phyloP scores from a whole-genome alignment of 1,140 invertebrate genomes.

The Ptiloglossa arizonensis region DNA sequence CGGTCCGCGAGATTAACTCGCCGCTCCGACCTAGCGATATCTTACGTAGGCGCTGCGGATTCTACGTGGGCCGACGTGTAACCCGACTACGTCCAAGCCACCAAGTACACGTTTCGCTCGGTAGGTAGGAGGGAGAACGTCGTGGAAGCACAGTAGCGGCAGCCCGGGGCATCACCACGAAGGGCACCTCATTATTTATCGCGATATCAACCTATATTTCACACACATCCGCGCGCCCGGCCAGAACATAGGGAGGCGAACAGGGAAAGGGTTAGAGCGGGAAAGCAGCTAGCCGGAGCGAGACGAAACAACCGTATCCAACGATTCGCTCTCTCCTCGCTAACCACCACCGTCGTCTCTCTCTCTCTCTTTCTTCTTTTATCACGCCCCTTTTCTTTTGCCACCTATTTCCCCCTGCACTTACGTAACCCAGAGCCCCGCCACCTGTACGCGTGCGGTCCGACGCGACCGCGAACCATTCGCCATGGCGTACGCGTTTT shows the following conservation, averaged over 20 bases:
- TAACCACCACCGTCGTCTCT: constrained; percentile 23
- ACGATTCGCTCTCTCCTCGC: too few species aligned
- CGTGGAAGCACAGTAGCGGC: constrained; percentile 75
- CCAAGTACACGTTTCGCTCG: constrained; percentile 60
- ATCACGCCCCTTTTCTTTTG: constrained; percentile 9
- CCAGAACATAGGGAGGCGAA: constrained; percentile 7
- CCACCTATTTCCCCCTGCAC: constrained; percentile 12
- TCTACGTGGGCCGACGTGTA: constrained; percentile 51
- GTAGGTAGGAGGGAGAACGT: constrained; percentile 51
- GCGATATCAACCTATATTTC: constrained; percentile 81
- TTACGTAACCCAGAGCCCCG: constrained; percentile 30
- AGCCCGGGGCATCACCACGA: constrained; percentile 77
- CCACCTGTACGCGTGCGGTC: constrained; percentile 40
- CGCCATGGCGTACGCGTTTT: neutral
- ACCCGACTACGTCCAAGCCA: constrained; percentile 44
- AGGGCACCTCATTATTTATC: constrained; percentile 80
- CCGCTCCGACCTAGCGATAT: constrained; percentile 21
- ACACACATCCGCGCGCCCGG: constrained; percentile 62
- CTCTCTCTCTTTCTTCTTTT: constrained; percentile 33
- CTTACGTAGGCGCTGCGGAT: constrained; percentile 47
- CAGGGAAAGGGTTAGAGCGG: constrained; percentile 8
- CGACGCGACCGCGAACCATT: neutral
- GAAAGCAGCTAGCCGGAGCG: neutral
- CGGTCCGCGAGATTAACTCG: constrained; percentile 23
- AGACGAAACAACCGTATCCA: neutral